Evolutionary conservation across 2,888 invertebrate genomes (phyloP).

Genomic region (Eucriotettix oculatus): DNA sequence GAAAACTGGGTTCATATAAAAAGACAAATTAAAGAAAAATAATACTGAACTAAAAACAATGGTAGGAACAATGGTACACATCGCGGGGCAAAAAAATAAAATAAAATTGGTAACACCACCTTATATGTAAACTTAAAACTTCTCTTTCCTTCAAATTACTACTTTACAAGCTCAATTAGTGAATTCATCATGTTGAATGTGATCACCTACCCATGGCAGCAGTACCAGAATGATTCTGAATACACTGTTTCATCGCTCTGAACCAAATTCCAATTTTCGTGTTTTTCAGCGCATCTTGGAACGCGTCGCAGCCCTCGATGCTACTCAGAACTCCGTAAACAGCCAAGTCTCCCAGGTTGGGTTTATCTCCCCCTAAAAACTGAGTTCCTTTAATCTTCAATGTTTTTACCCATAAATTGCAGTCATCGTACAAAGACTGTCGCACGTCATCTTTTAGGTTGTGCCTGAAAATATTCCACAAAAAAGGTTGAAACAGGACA

Average conservation of each 20-base stretch:
- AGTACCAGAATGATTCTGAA: constrained; percentile 39
- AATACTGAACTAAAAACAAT: too few relatives aligned
- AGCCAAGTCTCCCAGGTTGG: constrained; percentile 83
- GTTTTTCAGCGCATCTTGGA: constrained; percentile 57
- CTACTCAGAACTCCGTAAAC: constrained; percentile 82
- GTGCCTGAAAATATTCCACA: constrained; percentile 37
- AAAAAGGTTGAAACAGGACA: background rate
- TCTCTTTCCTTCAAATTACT: too few relatives aligned
- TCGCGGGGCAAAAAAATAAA: too few relatives aligned
- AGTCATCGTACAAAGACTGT: constrained; percentile 75
- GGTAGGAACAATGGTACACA: too few relatives aligned
- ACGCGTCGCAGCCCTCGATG: constrained; percentile 85
- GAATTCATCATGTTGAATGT: background rate
- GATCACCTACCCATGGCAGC: background rate
- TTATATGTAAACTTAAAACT: too few relatives aligned
- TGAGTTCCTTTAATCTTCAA: constrained; percentile 47
- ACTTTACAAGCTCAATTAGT: background rate
- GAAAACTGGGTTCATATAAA: too few relatives aligned
- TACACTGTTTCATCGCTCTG: constrained; percentile 47
- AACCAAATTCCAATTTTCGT: constrained; percentile 71
- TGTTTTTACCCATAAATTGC: constrained; percentile 59
- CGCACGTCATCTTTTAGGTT: constrained; percentile 77
- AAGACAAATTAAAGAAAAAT: too few relatives aligned
- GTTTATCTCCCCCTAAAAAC: constrained; percentile 73
- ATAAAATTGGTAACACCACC: too few relatives aligned